Percentiles rank a stretch among this genome's conserved stretches.
phyloP scores from a whole-genome alignment of 2,888 invertebrate genomes.

The Drosophila kanekoi region DNA sequence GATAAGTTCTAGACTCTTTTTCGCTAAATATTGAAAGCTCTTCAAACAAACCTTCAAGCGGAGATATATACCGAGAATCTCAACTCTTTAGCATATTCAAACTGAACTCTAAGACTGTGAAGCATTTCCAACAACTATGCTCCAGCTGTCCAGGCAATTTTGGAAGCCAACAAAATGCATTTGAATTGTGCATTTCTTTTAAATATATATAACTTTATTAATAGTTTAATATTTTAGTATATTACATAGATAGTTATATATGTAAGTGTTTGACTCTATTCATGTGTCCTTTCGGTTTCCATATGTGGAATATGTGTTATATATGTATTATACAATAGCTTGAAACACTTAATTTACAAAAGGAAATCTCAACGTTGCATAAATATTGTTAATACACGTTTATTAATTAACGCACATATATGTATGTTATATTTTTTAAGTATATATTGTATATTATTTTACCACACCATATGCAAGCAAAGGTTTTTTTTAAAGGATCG shows the following conservation, averaged over 20 bases:
- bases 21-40: too few relatives aligned
- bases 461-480: constrained; percentile 77
- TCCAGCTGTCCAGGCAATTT: background rate
- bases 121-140: too few relatives aligned
- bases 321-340: constrained; percentile 54
- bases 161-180: too few relatives aligned
- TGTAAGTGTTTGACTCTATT: constrained; percentile 37
- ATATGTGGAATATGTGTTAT: background rate
- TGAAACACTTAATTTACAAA: constrained; percentile 66
- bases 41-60: too few relatives aligned
- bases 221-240: constrained; percentile 47
- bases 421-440: constrained; percentile 14
- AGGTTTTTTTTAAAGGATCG: constrained; percentile 9
- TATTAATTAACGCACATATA: constrained; percentile 3
- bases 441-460: constrained; percentile 59
- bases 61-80: too few relatives aligned
- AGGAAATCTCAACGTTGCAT: constrained; percentile 25
- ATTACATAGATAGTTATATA: constrained; percentile 52
- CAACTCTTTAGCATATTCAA: too few relatives aligned
- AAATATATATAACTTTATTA: constrained; percentile 56
- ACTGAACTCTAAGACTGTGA: too few relatives aligned
- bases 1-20: too few relatives aligned
- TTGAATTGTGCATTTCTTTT: constrained; percentile 45
- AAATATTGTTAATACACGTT: constrained; percentile 22
- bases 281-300: constrained; percentile 28